Evolutionary conservation across 1,140 invertebrate genomes (phyloP), one percentile per base, ranked within the genome.

Genomic region (Zaprionus capensis): DNA sequence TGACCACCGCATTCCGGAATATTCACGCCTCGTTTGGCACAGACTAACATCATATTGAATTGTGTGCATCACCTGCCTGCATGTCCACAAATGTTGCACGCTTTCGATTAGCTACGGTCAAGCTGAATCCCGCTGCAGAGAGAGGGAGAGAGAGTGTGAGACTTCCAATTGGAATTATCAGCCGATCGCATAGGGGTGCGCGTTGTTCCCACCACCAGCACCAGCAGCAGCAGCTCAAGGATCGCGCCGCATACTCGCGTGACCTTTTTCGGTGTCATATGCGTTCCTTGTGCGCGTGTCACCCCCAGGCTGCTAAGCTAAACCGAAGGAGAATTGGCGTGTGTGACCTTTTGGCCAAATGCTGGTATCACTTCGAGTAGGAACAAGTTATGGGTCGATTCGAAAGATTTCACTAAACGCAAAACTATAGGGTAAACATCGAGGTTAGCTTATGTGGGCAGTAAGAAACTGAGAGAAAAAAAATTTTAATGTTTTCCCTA

Each of bases 331-430:
- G 41, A 65, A 22, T 68, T 66, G 78, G 59, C 81, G 58, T 55
- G 36, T 38, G 64, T 65, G 86, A 91, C 86, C 86, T 91, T 91
- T 91, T 91, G 86, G 86, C 72, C 46, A 74, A 67, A 91, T 91
- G 86, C 86, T 91, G 86, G 86, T 91, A 86, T 64, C 63, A 31
- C 63, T 20, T 49, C 12, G 41, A 67, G 64, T 71, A 44, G 44
- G 53, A 31, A 17, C 41, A 53, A 80, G 71, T 70, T 76, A 71
- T 81, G 80, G 63, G 17, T 73, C 57, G 38, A 14, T 62, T 46
- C 36, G 24, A n/a, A 83, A 82, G 84, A 83, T 83, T 88, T 80
- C 53, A 74, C 53, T 49, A 31, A 17, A 55, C 22, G 49, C 51
- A 73, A 14, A 7, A 24, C 34, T 22, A 7, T 12, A 22, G 17